Conservation (phyloP, 2,888 invertebrate genomes). For the Dryocosmus kuriphilus region DNA sequence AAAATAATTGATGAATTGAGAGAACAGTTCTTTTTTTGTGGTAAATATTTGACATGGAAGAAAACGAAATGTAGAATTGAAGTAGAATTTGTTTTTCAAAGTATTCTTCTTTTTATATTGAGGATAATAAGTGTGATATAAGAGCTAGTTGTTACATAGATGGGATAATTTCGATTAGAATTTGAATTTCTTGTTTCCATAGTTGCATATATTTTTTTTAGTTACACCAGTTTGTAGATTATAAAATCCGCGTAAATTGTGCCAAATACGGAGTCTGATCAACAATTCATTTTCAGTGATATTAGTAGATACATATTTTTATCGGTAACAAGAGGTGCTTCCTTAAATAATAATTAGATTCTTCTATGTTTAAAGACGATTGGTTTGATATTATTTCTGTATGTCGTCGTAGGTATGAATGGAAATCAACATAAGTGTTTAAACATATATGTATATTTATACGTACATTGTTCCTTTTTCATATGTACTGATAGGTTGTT, state of each 20-base stretch:
- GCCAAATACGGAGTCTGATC: slow-evolving; percentile 24
- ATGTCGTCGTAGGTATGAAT: slow-evolving; percentile 32
- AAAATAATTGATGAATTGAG: background rate
- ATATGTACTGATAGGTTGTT: slow-evolving; percentile 38
- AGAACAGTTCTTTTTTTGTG: background rate
- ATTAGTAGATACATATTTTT: slow-evolving; percentile 41
- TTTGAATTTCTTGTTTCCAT: background rate
- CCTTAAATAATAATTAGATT: slow-evolving; percentile 23
- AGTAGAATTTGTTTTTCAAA: background rate
- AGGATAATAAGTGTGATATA: background rate
- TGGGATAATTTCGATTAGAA: background rate
- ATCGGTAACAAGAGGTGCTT: slow-evolving; percentile 33
- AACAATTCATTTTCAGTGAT: slow-evolving; percentile 3
- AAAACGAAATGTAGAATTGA: background rate
- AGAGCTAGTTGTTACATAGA: too few relatives aligned
- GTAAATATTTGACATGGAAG: background rate
- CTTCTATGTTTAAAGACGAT: slow-evolving; percentile 33
- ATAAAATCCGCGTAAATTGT: background rate
- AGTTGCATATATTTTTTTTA: too few relatives aligned
- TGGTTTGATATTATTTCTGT: slow-evolving; percentile 11
- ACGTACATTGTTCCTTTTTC: slow-evolving; percentile 38
- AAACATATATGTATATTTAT: slow-evolving; percentile 40
- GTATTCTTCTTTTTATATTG: background rate
- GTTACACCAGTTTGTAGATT: background rate
- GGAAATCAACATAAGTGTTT: slow-evolving; percentile 21